Conservation (phyloP, 2,888 invertebrate species). For the Drosophila helvetica region DNA sequence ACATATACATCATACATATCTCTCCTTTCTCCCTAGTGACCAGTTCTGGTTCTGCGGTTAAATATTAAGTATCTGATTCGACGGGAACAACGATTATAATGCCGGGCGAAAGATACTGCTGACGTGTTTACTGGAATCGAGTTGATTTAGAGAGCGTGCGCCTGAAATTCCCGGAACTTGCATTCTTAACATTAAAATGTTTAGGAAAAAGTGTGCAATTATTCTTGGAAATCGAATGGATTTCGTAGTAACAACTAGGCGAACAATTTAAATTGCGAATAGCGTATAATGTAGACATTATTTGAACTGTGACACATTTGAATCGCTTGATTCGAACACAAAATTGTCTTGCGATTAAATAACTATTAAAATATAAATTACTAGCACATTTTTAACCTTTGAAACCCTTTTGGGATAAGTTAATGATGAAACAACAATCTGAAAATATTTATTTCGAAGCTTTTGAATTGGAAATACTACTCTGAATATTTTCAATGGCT, state of each 20-base stretch:
- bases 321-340: too few relatives aligned
- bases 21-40: slow-evolving; percentile 14
- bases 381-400: too few relatives aligned
- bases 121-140: slow-evolving; percentile 35
- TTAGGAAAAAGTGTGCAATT: neutral
- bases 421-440: too few relatives aligned
- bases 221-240: slow-evolving; percentile 17
- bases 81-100: neutral
- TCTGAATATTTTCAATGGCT: too few relatives aligned
- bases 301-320: neutral
- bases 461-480: too few relatives aligned
- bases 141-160: slow-evolving; percentile 15
- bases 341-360: too few relatives aligned
- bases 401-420: too few relatives aligned
- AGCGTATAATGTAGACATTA: neutral
- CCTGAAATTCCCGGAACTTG: slow-evolving; percentile 22
- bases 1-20: slow-evolving; percentile 3
- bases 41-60: slow-evolving; percentile 42
- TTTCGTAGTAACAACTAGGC: neutral
- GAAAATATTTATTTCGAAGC: too few relatives aligned
- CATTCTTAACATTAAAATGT: neutral
- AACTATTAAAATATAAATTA: too few relatives aligned
- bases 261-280: neutral
- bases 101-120: slow-evolving; percentile 1
- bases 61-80: neutral